Evolutionary conservation across 1,140 invertebrate genomes (phyloP), one percentile per base, ranked within the genome.

Genomic region (Drosophila ohnishii): DNA sequence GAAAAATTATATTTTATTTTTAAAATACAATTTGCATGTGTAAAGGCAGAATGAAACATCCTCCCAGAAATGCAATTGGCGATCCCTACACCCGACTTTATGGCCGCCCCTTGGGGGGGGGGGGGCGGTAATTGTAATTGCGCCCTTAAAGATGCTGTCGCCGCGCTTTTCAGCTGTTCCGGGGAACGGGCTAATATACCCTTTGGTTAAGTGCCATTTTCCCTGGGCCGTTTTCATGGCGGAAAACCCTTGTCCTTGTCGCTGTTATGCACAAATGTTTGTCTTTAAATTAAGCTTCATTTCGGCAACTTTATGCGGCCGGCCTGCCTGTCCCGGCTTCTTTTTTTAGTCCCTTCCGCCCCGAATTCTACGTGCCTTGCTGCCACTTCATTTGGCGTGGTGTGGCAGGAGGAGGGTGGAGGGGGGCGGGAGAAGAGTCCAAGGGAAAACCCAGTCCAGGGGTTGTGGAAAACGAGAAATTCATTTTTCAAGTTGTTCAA

Each of bases 401-500:
- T 3, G 37, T n/a, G 65, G n/a, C 10, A 28, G 11, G 19, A 22
- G 61, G 14, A 1, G 42, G 5, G 19, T 11, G 3, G 22, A 6
- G 19, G 11, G 39, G 39, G 39, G 7, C 0, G 19, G 22, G 28
- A 32, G n/a, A 30, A 64, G 62, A 35, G 47, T 50, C 16, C 50
- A 25, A 25, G 39, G 4, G 28, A 55, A 55, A 37, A 37, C 34
- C 37, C 34, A 28, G 25, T 5, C 25, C 25, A 37, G 51, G 51
- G 55, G 60, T 47, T 57, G 58, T 60, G 74, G 79, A 78, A 82
- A 85, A 82, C 78, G 83, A 85, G 83, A 84, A 84, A 84, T 88
- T 87, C 84, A 87, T 87, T 87, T 87, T 87, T 87, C 84, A 88
- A 84, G 77, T 88, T 84, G 67, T 71, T 55, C 51, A 55, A 70